Evolutionary conservation across 2,797 vertebrate genomes (phyloP).

Genomic region (Notolabrus celidotus): DNA sequence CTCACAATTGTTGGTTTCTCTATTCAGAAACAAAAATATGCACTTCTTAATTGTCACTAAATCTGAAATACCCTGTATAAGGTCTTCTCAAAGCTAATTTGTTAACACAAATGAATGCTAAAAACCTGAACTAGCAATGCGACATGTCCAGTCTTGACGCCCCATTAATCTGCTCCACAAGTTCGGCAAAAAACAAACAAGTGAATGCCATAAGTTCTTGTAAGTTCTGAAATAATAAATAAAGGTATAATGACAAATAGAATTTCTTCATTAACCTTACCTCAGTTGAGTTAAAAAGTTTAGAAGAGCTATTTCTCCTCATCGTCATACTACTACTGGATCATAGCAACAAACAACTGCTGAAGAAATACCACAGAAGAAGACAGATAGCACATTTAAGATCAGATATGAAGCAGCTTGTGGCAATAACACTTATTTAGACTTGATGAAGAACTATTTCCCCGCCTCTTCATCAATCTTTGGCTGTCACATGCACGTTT

Average conservation of each 20-base stretch:
- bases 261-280: constrained; percentile 62
- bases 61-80: not conserved
- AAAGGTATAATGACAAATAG: no score
- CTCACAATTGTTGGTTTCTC: no score
- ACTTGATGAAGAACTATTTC: constrained; percentile 28
- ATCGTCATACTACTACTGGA: constrained; percentile 48
- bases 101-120: not conserved
- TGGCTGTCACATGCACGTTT: constrained; percentile 7
- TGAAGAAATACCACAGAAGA: constrained; percentile 62
- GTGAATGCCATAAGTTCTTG: not conserved
- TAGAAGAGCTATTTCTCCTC: constrained; percentile 73
- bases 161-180: not conserved
- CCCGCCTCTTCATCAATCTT: constrained; percentile 48
- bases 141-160: not conserved
- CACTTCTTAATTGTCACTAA: no score
- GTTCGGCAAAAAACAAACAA: no score
- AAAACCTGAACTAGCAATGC: not conserved
- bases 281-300: constrained; percentile 73
- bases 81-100: not conserved
- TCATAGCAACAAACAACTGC: constrained; percentile 44
- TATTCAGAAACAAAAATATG: no score
- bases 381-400: constrained; percentile 63
- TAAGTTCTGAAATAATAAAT: not conserved
- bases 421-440: constrained; percentile 34
- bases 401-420: constrained; percentile 62